These are phyloP conservation scores for Ceratina australensis DNA, from an alignment of 1,140 invertebrate species.

Conservation along the genomic window DNA sequence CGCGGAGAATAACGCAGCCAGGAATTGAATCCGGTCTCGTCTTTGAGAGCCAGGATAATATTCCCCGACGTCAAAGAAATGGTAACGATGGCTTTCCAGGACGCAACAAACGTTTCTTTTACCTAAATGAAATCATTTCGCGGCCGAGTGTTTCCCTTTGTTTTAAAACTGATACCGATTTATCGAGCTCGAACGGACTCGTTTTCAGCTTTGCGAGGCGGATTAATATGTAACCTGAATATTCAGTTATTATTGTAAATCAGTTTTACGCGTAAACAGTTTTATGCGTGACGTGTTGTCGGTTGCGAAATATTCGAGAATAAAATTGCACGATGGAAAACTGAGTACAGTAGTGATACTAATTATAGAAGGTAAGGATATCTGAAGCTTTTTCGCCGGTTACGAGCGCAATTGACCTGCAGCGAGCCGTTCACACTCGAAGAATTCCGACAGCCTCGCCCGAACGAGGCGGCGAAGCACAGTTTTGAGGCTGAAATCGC, in stretches of 20 bases:
- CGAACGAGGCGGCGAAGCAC: neutral
- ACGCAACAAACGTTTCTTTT: neutral
- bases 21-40: slow-evolving; percentile 18
- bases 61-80: neutral
- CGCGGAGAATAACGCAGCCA: neutral
- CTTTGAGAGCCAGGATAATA: neutral
- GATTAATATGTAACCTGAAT: too few species aligned
- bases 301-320: too few species aligned
- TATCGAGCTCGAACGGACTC: neutral
- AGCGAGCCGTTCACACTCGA: slow-evolving; percentile 28
- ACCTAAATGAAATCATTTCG: neutral
- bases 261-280: too few species aligned
- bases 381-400: neutral
- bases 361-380: too few species aligned
- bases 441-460: slow-evolving; percentile 20
- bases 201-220: neutral
- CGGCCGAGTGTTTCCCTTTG: too few species aligned
- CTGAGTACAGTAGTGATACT: too few species aligned
- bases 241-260: too few species aligned
- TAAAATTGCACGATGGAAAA: too few species aligned
- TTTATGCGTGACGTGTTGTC: too few species aligned
- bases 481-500: slow-evolving; percentile 43
- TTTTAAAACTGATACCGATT: neutral
- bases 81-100: neutral
- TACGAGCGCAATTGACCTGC: slow-evolving; percentile 1